A percentile compares a stretch with the other conserved stretches of the same genome.
These are phyloP conservation scores for Catharus minimus DNA, from an alignment of 2,113 vertebrate genomes.

Conservation along the genomic window DNA sequence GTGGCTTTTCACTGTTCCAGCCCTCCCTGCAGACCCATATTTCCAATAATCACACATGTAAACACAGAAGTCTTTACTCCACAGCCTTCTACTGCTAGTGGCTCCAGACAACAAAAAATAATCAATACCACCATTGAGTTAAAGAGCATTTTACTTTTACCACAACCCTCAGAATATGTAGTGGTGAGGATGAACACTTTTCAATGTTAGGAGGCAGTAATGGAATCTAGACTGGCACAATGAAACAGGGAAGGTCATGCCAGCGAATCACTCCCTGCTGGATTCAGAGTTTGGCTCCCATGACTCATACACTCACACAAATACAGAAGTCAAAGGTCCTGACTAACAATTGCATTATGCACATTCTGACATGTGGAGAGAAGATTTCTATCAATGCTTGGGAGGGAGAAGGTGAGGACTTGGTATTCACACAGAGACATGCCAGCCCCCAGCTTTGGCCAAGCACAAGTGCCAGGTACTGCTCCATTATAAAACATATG, in stretches of 20 bases:
- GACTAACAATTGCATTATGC: background rate
- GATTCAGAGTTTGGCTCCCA: background rate
- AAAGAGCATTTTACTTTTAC: background rate
- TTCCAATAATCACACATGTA: background rate
- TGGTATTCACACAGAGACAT: background rate
- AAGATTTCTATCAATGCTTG: accelerated
- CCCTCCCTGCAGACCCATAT: background rate
- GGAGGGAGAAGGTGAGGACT: background rate
- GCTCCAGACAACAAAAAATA: background rate
- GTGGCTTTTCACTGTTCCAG: background rate
- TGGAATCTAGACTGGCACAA: background rate
- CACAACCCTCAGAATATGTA: background rate
- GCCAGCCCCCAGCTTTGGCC: background rate
- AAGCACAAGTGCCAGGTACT: background rate
- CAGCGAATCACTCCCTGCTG: background rate
- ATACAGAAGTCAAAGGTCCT: background rate
- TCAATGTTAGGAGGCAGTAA: background rate
- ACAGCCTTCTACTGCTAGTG: background rate
- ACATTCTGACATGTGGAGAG: background rate
- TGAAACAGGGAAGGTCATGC: accelerated
- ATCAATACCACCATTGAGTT: background rate
- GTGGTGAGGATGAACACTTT: background rate
- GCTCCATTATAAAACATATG: background rate
- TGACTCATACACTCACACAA: background rate
- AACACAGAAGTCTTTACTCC: background rate